Base-by-base conservation (phyloP, 1,140 invertebrate species). In the Platorchestia sp. region DNA sequence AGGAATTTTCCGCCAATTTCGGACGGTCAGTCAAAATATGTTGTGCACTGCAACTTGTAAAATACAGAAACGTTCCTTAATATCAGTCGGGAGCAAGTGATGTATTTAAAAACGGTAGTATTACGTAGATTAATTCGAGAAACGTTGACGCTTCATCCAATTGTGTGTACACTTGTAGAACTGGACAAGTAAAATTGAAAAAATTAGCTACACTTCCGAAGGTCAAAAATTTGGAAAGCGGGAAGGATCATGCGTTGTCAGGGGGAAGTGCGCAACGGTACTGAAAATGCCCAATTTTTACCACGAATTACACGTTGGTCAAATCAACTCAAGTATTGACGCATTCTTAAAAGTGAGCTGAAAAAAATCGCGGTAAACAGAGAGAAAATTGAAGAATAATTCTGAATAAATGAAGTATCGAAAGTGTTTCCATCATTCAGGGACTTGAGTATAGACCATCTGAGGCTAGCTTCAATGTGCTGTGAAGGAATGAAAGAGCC, bases 21-120 rank as follows among this genome's bases (percentile, higher is more conserved):
- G 22, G 91, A 93, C 91, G 91, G 91, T 14, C 91, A 93, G 36
- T 93, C 91, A 36, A 42, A 93, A n/a, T 93, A 44, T 41, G 91
- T 93, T 6, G 43, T 93, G 45, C 91, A 93, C 36, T 45, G 91
- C 45, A 47, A 93, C 19, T 93, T 93, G 91, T 93, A 93, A 36
- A 75, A 75, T 27, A 75, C 1, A 3, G 14, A 75, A 75, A 36
- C 10, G 1, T 75, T 75, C 27, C 14, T 75, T 27, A 19, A 75
- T 75, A 10, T 19, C 59, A 22, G 10, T 75, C 36, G 14, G 59
- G 14, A 75, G 36, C 59, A 36, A 27, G 59, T 27, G 36, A 75
- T 75, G 36, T 22, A 22, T 36, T 3, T 22, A 75, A 19, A 3
- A 36, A 75, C 7, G 59, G 27, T 75, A 36, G 27, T 75, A 75